Base-by-base conservation (phyloP, 1,140 invertebrate genomes). In the Bombus terrestris region DNA sequence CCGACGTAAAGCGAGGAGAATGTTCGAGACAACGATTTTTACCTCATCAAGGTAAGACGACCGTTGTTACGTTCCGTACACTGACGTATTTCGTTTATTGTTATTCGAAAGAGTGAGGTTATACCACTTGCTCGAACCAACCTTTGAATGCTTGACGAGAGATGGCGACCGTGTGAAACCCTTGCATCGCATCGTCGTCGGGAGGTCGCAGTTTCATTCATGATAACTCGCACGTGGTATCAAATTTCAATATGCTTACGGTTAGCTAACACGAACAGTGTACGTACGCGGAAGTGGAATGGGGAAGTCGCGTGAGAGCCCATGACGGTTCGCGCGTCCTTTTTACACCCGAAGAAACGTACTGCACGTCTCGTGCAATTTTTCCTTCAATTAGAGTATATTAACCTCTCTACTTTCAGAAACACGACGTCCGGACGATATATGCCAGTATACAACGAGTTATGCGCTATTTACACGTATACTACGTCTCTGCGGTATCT, bases 41-140 rank as follows among this genome's bases (percentile, higher is more conserved):
- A 81, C 92, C 95, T 13, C 93, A 95, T 92, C 95, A 95, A 94
- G 93, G 95, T 96, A 93, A 96, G 94, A 28, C 25, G 18, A 13
- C 13, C 5, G 10, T 69, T 32, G 28, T 39, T 6, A n/a, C 25
- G 0, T 72, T 64, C 43, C 12, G 4, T 12, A n/a, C 3, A n/a
- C 3, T 3, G 22, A 15, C 3, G 13, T 22, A 9, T 25, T 18
- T 22, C 35, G n/a, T 43, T 43, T 39, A 18, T 41, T 13, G 47
- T n/a, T 25, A 28, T 43, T 12, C 3, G 59, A 43, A 39, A 71
- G 22, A 86, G 86, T 79, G 47, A 84, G 86, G 86, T 84, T 87
- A 84, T 84, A 35, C 25, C 41, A 41, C 6, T 68, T 13, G n/a
- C n/a, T 28, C 28, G 39, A 39, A 12, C 37, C 22, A 59, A 28